A percentile compares a stretch with the other conserved stretches of the same genome.
phyloP scores from a whole-genome alignment of 2,888 invertebrate genomes.

The Sinodicranocentrus sp. region DNA sequence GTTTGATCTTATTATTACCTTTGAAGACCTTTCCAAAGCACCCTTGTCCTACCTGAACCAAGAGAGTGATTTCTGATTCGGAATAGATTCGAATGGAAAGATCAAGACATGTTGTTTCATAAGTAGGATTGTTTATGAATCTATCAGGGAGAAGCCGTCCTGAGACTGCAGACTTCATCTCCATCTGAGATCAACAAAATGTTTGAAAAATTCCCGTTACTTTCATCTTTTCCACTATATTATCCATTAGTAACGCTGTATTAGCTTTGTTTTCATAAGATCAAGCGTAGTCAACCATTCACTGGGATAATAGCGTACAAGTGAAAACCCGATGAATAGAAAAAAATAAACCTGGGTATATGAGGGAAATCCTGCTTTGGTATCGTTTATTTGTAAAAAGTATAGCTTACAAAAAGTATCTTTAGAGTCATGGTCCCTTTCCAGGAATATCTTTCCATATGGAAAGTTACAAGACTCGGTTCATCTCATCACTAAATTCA shows the following conservation, averaged over 20 bases:
- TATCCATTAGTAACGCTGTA: neutral
- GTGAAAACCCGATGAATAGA: neutral
- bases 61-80: slow-evolving; percentile 84
- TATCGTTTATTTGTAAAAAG: too few species aligned
- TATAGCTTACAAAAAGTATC: too few species aligned
- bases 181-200: slow-evolving; percentile 39
- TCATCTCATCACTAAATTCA: too few species aligned
- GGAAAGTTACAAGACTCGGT: too few species aligned
- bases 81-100: slow-evolving; percentile 82
- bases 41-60: slow-evolving; percentile 90
- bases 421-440: too few species aligned
- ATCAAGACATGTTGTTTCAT: slow-evolving; percentile 72
- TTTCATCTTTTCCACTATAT: too few species aligned
- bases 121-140: slow-evolving; percentile 74
- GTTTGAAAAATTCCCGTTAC: too few species aligned
- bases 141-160: slow-evolving; percentile 69
- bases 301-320: neutral
- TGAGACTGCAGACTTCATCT: slow-evolving; percentile 50
- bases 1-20: slow-evolving; percentile 81
- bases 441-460: too few species aligned
- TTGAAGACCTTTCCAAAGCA: slow-evolving; percentile 93
- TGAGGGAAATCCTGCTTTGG: too few species aligned
- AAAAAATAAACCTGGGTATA: too few species aligned
- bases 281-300: neutral
- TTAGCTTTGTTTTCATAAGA: neutral